phyloP scores from a whole-genome alignment of 2,888 invertebrate genomes.

The Halictus quadricinctus region DNA sequence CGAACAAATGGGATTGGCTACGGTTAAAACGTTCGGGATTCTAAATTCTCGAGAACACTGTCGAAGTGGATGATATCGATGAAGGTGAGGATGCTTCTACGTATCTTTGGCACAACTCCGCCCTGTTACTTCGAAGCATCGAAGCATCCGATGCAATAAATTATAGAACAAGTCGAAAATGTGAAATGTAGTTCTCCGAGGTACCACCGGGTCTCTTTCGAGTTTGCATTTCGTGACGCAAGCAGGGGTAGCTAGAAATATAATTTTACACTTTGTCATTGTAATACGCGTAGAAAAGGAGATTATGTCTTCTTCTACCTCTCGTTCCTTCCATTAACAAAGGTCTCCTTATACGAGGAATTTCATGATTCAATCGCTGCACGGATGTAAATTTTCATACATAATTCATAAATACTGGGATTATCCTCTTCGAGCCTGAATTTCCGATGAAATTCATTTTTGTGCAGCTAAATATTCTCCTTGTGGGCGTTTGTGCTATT shows the following conservation, averaged over 20 bases:
- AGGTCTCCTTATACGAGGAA: neutral
- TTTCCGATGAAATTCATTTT: neutral
- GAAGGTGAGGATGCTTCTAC: neutral
- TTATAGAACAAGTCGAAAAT: neutral
- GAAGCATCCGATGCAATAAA: neutral
- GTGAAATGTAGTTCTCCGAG: neutral
- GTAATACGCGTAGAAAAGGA: neutral
- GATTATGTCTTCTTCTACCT: neutral
- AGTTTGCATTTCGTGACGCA: neutral
- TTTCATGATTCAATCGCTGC: neutral
- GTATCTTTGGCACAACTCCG: neutral
- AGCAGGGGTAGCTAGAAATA: neutral
- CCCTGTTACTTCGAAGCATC: neutral
- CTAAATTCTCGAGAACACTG: conserved; percentile 9
- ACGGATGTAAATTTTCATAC: neutral
- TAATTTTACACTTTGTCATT: neutral
- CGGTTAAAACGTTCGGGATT: conserved; percentile 4
- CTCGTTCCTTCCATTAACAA: neutral
- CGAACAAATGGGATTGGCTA: conserved; percentile 14
- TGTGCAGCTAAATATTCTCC: neutral
- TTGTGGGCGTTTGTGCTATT: neutral
- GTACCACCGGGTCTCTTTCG: neutral
- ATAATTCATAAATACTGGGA: neutral
- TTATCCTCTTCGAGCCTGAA: neutral
- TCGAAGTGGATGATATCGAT: neutral